phyloP scores from a whole-genome alignment of 64 coral and sea anemone species.

The Hydrozoanthus tunicans region DNA sequence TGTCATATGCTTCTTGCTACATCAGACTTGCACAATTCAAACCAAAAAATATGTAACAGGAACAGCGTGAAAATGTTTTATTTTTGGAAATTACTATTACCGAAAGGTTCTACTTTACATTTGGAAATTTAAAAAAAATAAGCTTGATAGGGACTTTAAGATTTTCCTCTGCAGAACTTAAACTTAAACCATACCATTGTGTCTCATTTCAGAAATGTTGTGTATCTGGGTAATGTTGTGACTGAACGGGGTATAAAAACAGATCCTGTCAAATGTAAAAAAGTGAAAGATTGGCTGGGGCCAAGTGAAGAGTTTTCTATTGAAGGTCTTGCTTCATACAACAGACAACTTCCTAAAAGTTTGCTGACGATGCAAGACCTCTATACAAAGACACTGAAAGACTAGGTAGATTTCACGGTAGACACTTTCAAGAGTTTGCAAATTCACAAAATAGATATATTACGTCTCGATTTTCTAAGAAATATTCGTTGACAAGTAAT shows the following conservation, averaged over 20 bases:
- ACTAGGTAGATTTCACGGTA: not conserved
- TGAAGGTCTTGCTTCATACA: not conserved
- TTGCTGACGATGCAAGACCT: slow-evolving; percentile 6
- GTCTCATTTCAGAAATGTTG: not conserved
- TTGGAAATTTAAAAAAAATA: no score
- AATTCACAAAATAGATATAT: not conserved
- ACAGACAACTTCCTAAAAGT: not conserved
- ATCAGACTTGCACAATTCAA: no score
- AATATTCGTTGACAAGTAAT: no score
- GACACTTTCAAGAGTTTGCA: not conserved
- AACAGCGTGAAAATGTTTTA: no score
- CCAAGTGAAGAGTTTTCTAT: not conserved
- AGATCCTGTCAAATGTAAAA: not conserved
- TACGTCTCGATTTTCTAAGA: no score
- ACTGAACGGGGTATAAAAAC: not conserved
- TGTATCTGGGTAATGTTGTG: not conserved
- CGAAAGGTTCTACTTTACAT: no score
- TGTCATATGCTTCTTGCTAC: no score
- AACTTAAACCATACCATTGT: not conserved
- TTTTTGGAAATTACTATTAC: no score
- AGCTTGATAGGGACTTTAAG: no score
- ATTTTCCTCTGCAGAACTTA: not conserved
- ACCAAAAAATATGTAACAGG: no score
- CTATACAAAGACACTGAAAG: not conserved
- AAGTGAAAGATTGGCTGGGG: not conserved